These are phyloP conservation scores for Euclidia mi DNA, from an alignment of 2,888 invertebrate species.

Conservation along the genomic window DNA sequence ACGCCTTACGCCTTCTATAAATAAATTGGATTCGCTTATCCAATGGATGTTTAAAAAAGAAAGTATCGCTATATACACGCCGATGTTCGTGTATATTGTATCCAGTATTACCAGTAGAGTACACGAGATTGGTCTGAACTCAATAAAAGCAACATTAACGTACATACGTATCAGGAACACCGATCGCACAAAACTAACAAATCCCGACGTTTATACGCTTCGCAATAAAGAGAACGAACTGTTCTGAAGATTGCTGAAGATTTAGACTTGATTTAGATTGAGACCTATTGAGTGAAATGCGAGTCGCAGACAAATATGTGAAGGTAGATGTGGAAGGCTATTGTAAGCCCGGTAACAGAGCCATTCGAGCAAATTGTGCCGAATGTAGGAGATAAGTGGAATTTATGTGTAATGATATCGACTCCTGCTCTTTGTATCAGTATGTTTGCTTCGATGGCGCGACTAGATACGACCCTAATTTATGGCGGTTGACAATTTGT, in stretches of 20 bases:
- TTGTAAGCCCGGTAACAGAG: slow-evolving; percentile 53
- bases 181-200: slow-evolving; percentile 19
- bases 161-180: slow-evolving; percentile 1
- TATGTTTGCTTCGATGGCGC: slow-evolving; percentile 80
- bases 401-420: slow-evolving; percentile 86
- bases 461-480: slow-evolving; percentile 72
- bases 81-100: too few relatives aligned
- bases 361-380: slow-evolving; percentile 76
- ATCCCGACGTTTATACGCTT: slow-evolving; percentile 23
- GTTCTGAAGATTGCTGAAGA: slow-evolving; percentile 38
- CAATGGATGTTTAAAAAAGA: too few relatives aligned
- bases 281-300: slow-evolving; percentile 52
- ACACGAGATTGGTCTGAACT: background rate
- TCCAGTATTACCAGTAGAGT: too few relatives aligned
- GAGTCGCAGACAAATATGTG: slow-evolving; percentile 44
- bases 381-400: slow-evolving; percentile 82
- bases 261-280: slow-evolving; percentile 51
- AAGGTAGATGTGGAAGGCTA: slow-evolving; percentile 42
- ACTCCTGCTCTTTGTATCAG: slow-evolving; percentile 80
- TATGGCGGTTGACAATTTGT: slow-evolving; percentile 77
- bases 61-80: too few relatives aligned
- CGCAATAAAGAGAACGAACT: slow-evolving; percentile 40
- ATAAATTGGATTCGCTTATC: too few relatives aligned
- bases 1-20: too few relatives aligned
- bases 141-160: slow-evolving; percentile 1